Conservation (phyloP, 2,888 invertebrate genomes). For the Mythimna albipuncta region DNA sequence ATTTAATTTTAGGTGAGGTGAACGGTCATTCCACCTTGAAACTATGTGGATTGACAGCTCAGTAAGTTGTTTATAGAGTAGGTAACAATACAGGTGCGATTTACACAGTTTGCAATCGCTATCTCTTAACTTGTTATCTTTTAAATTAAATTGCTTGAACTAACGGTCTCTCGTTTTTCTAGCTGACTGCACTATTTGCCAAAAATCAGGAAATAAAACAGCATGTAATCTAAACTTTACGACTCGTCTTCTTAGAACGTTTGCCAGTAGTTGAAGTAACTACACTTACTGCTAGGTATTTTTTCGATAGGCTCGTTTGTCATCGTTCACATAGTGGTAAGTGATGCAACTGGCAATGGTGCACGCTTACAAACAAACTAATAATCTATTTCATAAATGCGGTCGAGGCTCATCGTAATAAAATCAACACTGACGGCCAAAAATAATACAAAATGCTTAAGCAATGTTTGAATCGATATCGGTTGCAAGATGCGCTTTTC, state of each 20-base stretch:
- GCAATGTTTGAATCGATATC: slow-evolving; percentile 62
- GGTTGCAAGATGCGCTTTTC: slow-evolving; percentile 72
- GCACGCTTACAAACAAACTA: background rate
- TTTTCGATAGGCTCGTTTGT: slow-evolving; percentile 2
- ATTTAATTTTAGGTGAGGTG: too few relatives aligned
- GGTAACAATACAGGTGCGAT: too few relatives aligned
- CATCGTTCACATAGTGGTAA: background rate
- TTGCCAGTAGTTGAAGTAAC: background rate
- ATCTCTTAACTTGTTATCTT: too few relatives aligned
- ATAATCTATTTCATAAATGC: slow-evolving; percentile 30
- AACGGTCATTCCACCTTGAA: too few relatives aligned
- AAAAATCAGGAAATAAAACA: background rate
- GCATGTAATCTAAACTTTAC: background rate
- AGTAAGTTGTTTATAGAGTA: too few relatives aligned
- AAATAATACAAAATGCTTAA: slow-evolving; percentile 54
- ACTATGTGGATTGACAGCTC: too few relatives aligned
- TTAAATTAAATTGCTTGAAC: background rate
- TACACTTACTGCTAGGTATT: background rate
- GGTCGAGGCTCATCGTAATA: slow-evolving; percentile 40
- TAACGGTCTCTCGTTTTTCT: background rate
- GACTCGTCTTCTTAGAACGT: background rate
- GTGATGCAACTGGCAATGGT: background rate
- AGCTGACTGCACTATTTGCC: background rate
- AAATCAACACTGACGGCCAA: slow-evolving; percentile 36
- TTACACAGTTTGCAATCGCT: too few relatives aligned